Evolutionary conservation across 2,113 vertebrate genomes (phyloP).

Genomic region (Labeo catla): DNA sequence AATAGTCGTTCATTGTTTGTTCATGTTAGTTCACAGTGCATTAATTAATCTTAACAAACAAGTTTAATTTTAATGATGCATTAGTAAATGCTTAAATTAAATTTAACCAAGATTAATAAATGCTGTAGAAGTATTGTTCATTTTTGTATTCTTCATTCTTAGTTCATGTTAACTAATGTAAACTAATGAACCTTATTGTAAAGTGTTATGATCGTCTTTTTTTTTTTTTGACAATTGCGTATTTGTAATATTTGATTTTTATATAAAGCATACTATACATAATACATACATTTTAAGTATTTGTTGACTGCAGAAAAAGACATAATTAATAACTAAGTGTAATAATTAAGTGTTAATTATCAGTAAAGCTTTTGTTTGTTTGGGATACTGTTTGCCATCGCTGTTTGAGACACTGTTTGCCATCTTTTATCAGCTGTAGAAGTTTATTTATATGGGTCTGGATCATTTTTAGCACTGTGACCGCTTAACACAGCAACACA

Average conservation of each 20-base stretch:
- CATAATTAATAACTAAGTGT: background rate
- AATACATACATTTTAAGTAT: background rate
- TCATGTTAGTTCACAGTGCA: too few relatives aligned
- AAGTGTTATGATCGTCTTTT: too few relatives aligned
- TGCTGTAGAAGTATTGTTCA: too few relatives aligned
- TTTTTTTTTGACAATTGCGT: background rate
- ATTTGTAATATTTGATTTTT: background rate
- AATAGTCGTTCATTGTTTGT: too few relatives aligned
- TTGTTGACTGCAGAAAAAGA: background rate
- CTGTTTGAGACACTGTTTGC: background rate
- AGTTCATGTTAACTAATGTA: too few relatives aligned
- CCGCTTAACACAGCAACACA: background rate
- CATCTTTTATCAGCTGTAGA: background rate
- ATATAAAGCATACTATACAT: background rate
- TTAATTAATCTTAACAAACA: too few relatives aligned
- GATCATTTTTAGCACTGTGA: background rate
- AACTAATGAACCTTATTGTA: too few relatives aligned
- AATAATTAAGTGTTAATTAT: background rate
- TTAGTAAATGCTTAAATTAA: too few relatives aligned
- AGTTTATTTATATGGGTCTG: background rate
- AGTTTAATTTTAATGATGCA: too few relatives aligned
- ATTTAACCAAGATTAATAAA: too few relatives aligned
- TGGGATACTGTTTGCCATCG: background rate
- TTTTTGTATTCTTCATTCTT: too few relatives aligned
- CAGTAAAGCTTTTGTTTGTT: constrained; percentile 1